Conservation (phyloP, 2,113 vertebrate genomes). For the Hemibagrus wyckioides region DNA sequence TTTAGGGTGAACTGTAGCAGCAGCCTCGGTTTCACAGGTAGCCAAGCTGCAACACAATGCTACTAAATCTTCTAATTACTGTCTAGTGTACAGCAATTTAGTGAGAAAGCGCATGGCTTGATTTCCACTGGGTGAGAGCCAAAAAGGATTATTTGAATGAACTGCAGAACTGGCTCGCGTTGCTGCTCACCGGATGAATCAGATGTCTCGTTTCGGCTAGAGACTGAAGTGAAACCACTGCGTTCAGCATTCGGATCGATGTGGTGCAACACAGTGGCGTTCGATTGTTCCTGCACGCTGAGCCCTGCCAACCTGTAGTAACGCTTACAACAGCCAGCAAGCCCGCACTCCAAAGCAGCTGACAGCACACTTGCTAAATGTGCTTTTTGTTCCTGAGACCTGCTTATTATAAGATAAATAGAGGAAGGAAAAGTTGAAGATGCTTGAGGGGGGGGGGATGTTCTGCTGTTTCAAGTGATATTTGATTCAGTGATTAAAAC, state of each 20-base stretch:
- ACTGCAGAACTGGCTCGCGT: slow-evolving; percentile 28
- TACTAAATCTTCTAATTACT: slow-evolving; percentile 13
- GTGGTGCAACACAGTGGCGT: slow-evolving; percentile 41
- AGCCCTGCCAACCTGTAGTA: slow-evolving; percentile 65
- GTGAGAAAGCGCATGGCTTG: neutral
- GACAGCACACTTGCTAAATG: slow-evolving; percentile 59
- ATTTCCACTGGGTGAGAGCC: slow-evolving; percentile 5
- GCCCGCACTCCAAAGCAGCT: slow-evolving; percentile 50
- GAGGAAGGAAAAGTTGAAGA: slow-evolving; percentile 62
- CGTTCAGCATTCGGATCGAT: slow-evolving; percentile 40
- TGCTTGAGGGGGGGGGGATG: slow-evolving; percentile 21
- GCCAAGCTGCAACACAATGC: neutral
- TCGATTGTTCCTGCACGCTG: neutral
- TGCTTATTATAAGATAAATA: slow-evolving; percentile 43
- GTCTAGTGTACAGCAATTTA: neutral
- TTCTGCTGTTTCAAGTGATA: slow-evolving; percentile 47
- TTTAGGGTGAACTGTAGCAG: neutral
- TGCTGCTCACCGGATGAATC: slow-evolving; percentile 14
- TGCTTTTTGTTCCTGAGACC: slow-evolving; percentile 45
- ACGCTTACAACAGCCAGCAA: slow-evolving; percentile 62
- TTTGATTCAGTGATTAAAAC: slow-evolving; percentile 32
- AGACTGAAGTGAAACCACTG: slow-evolving; percentile 54
- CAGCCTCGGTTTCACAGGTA: neutral
- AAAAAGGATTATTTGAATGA: slow-evolving; percentile 20
- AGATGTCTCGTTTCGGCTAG: slow-evolving; percentile 19